phyloP scores from a whole-genome alignment of 2,113 vertebrate genomes.

The Struthio camelus region DNA sequence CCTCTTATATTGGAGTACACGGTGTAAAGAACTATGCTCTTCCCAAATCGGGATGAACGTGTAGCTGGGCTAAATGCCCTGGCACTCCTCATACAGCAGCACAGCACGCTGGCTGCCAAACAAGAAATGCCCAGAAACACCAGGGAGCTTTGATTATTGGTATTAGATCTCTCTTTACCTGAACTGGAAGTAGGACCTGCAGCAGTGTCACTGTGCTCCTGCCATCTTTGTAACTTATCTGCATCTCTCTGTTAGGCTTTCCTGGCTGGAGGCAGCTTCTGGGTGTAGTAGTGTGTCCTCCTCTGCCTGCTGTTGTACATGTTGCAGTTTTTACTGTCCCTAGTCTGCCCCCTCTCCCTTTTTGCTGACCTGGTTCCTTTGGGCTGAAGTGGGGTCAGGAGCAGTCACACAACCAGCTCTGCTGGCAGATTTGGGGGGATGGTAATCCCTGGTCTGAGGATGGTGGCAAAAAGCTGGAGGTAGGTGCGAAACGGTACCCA shows the following conservation, averaged over 20 bases:
- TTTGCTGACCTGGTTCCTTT: background rate
- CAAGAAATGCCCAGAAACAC: background rate
- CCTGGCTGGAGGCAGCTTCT: background rate
- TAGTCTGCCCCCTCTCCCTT: no score
- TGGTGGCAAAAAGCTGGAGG: background rate
- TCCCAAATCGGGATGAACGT: background rate
- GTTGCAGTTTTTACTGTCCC: background rate
- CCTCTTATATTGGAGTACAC: background rate
- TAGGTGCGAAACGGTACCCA: background rate
- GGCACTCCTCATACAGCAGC: background rate
- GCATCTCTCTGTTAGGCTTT: background rate
- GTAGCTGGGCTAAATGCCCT: background rate
- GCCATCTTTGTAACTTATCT: background rate
- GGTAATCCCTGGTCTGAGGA: background rate
- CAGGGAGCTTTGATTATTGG: background rate
- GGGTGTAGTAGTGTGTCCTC: background rate
- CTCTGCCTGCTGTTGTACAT: background rate
- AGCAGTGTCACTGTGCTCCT: rapidly evolving
- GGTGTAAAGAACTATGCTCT: background rate
- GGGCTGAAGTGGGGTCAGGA: background rate
- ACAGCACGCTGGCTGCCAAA: background rate
- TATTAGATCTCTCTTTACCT: background rate
- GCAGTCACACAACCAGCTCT: background rate
- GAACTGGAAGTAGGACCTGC: background rate
- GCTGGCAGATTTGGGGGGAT: background rate